Conservation (phyloP, 2,888 invertebrate genomes). For the Erebia epiphron region DNA sequence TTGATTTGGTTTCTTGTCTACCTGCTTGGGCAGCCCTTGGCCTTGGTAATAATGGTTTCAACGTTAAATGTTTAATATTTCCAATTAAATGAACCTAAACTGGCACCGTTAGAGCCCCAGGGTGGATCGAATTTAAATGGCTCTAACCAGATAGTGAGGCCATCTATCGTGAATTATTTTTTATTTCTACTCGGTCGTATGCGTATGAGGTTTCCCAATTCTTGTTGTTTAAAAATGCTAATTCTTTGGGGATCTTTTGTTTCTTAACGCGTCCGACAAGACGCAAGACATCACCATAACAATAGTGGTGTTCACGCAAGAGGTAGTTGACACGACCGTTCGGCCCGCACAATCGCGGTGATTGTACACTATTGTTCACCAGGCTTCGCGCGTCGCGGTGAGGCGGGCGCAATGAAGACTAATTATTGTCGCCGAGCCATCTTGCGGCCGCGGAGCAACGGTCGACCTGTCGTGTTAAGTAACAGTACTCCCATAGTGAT, state of each 20-base stretch:
- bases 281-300: conserved; percentile 72
- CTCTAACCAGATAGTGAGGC: conserved; percentile 50
- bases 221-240: conserved; percentile 57
- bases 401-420: conserved; percentile 52
- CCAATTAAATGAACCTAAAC: conserved; percentile 72
- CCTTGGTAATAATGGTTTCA: conserved; percentile 60
- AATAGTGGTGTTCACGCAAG: conserved; percentile 68
- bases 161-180: conserved; percentile 69
- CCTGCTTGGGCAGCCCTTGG: conserved; percentile 69
- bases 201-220: conserved; percentile 29
- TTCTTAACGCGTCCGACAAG: conserved; percentile 63
- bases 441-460: conserved; percentile 57
- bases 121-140: conserved; percentile 70
- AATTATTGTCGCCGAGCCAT: conserved; percentile 52
- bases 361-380: conserved; percentile 76
- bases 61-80: conserved; percentile 71
- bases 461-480: conserved; percentile 49
- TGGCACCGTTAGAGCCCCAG: conserved; percentile 62
- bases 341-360: conserved; percentile 63
- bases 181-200: conserved; percentile 50
- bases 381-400: conserved; percentile 40
- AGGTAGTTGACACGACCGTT: conserved; percentile 72
- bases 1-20: conserved; percentile 63
- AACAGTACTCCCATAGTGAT: conserved; percentile 58
- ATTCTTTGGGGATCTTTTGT: conserved; percentile 65